These are phyloP conservation scores for Antheraea mylitta DNA, from an alignment of 1,140 invertebrate genomes.

Conservation along the genomic window DNA sequence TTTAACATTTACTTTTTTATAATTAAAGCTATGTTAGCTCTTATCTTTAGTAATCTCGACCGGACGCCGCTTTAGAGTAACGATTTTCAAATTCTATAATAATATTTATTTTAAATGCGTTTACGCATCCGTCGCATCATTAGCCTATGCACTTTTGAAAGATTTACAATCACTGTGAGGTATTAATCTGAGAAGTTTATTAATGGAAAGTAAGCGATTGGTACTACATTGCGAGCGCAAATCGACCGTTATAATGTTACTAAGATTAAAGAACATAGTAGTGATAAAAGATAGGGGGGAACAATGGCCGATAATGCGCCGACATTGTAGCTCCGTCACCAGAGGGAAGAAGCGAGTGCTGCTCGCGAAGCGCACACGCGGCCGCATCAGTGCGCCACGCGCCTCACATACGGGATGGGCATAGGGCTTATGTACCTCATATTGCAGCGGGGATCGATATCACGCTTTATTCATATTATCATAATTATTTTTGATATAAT, in stretches of 20 bases:
- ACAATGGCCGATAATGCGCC: conserved; percentile 28
- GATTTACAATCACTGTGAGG: conserved; percentile 6
- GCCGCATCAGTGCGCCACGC: conserved; percentile 49
- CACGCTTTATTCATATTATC: not conserved
- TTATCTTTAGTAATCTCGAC: conserved; percentile 39
- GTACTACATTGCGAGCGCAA: conserved; percentile 53
- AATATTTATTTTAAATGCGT: conserved; percentile 12
- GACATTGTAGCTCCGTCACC: conserved; percentile 59
- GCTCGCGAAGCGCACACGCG: conserved; percentile 68
- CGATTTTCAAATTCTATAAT: not conserved
- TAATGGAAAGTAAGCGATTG: conserved; percentile 39
- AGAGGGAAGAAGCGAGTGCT: conserved; percentile 67
- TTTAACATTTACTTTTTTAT: not conserved
- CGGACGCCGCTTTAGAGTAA: conserved; percentile 64
- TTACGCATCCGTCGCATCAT: conserved; percentile 71
- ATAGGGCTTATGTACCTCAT: conserved; percentile 42
- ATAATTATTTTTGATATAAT: not conserved
- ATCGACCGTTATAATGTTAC: conserved; percentile 19
- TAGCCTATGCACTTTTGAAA: conserved; percentile 2
- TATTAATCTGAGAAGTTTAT: conserved; percentile 19
- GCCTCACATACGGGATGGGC: conserved; percentile 54
- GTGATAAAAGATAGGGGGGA: not conserved
- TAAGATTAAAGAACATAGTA: not conserved
- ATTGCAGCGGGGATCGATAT: conserved; percentile 50
- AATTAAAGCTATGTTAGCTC: not conserved